Percentiles rank a stretch among this genome's conserved stretches.
Evolutionary conservation across 2,888 invertebrate genomes (phyloP).

Genomic region (Philereme transversata): DNA sequence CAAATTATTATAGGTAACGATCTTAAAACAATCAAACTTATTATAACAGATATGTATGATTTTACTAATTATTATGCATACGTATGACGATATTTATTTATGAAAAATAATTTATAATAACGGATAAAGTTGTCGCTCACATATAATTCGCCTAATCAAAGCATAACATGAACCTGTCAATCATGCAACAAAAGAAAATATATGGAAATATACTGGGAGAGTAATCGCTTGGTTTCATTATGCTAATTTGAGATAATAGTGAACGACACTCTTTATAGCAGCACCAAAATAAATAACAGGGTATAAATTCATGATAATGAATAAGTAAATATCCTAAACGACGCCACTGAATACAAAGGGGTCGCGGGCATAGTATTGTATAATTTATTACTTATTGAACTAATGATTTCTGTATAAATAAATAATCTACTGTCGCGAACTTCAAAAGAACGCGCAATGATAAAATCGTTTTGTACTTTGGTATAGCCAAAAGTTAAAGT

Average conservation of each 20-base stretch:
- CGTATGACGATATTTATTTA: constrained; percentile 24
- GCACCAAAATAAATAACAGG: constrained; percentile 35
- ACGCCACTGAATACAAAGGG: constrained; percentile 20
- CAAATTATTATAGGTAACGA: constrained; percentile 38
- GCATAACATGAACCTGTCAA: not conserved
- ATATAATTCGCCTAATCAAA: too few species aligned
- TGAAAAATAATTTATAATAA: constrained; percentile 26
- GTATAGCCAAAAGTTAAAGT: not conserved
- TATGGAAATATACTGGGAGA: not conserved
- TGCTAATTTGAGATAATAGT: constrained; percentile 5
- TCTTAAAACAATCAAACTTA: constrained; percentile 64
- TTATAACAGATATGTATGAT: constrained; percentile 76
- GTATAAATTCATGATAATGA: constrained; percentile 9
- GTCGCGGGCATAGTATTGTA: constrained; percentile 10
- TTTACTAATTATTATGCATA: constrained; percentile 32
- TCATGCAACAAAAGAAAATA: not conserved
- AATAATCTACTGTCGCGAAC: constrained; percentile 12
- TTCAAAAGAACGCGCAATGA: constrained; percentile 5
- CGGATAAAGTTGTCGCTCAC: constrained; percentile 3
- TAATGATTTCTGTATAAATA: constrained; percentile 17
- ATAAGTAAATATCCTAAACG: constrained; percentile 9
- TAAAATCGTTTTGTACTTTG: constrained; percentile 2
- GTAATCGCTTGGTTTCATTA: constrained; percentile 5
- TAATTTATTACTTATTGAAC: constrained; percentile 15
- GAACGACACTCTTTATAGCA: constrained; percentile 20